Evolutionary conservation across 37 sponge, comb jelly and placozoan species (phyloP), one percentile per base, ranked within the genome.

Genomic region (Beroe forskalii): DNA sequence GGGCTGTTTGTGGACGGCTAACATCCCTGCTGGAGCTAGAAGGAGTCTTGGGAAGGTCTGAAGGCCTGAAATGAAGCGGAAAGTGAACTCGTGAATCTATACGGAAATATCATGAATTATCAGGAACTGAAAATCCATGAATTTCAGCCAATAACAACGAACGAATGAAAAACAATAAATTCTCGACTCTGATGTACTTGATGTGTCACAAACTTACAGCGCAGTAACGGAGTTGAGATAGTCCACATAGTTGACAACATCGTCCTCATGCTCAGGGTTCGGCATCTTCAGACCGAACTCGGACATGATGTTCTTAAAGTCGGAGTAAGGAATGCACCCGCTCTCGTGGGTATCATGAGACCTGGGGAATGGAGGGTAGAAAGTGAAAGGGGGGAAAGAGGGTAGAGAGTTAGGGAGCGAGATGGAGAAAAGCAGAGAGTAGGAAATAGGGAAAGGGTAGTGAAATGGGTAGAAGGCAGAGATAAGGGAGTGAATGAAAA

Each of bases 261-360:
- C 86, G 22, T 80, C 86, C 24, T 41, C 30, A 25, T 80, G 55
- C 24, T 41, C 41, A 19, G 86, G n/a, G 27, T 3, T 23, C 17
- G 86, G 55, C 27, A 80, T 44, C 55, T 80, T 35, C 40, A 80
- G 28, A 24, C 86, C 86, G 86, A 33, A 80, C n/a, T 80, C 86
- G 0, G 86, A 80, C 86, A 80, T 80, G 44, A 80, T 80, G 22
- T 80, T 80, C 86, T 44, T 80, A 48, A 80, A 80, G 55, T 80
- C 86, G 19, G 86, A 80, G 55, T 80, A 80, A 43, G 44, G 55
- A 23, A 80, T 37, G 20, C 86, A 80, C 41, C 86, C 86, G 1
- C 25, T 43, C 86, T 80, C 55, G 1, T 80, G 38, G 1, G 28
- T 44, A 43, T 80, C 86, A 1, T 23, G 48, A 3, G 55, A 44